Evolutionary conservation across 1,140 invertebrate species (phyloP).

Genomic region (Bilobella aurantiaca): DNA sequence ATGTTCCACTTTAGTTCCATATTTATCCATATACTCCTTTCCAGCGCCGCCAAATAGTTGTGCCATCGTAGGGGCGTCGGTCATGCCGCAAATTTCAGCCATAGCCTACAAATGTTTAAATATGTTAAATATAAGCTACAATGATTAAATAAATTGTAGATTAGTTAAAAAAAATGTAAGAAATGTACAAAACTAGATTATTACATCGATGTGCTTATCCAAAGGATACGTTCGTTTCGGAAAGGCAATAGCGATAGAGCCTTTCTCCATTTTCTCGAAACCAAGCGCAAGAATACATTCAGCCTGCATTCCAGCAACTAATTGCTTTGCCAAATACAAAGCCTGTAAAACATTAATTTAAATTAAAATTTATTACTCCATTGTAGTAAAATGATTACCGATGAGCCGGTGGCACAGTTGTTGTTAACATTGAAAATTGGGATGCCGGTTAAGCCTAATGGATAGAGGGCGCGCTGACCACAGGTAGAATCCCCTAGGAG

Average conservation of each 20-base stretch:
- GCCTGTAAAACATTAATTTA: conserved; percentile 47
- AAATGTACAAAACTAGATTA: neutral
- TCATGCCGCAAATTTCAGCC: conserved; percentile 66
- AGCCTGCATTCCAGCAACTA: conserved; percentile 59
- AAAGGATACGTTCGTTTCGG: conserved; percentile 84
- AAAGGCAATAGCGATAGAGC: conserved; percentile 68
- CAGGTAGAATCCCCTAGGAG: conserved; percentile 84
- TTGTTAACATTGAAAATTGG: conserved; percentile 98
- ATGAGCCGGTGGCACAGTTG: conserved; percentile 92
- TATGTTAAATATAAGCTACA: neutral
- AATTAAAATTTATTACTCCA: no score
- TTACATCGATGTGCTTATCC: conserved; percentile 66
- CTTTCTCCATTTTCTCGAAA: conserved; percentile 96
- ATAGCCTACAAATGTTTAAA: conserved; percentile 53
- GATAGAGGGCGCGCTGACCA: conserved; percentile 88
- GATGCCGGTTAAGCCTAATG: conserved; percentile 90
- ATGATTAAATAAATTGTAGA: neutral
- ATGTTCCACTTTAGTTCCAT: conserved; percentile 82
- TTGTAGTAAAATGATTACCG: neutral
- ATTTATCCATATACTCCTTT: conserved; percentile 92
- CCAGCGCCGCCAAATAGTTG: conserved; percentile 96
- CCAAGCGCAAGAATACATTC: conserved; percentile 87
- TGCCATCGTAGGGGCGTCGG: conserved; percentile 70
- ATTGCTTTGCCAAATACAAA: conserved; percentile 76
- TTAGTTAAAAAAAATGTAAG: neutral